Evolutionary conservation across 2,113 vertebrate species (phyloP).

Genomic region (Laticauda colubrina): DNA sequence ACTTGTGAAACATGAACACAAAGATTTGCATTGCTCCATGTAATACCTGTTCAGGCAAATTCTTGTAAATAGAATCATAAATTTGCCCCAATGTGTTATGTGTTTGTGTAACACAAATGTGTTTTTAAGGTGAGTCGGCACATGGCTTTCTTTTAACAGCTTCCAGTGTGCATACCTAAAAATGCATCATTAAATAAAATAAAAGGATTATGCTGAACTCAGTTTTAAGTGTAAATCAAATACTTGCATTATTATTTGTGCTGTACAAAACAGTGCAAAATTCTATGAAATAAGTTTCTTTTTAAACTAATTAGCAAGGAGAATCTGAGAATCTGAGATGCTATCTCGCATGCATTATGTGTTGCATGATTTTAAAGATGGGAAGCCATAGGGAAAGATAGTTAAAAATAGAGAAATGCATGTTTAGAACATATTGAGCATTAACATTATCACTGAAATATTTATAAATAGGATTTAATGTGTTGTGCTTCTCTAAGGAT

Average conservation of each 20-base stretch:
- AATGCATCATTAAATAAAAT: conserved; percentile 50
- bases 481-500: not conserved
- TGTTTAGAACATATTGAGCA: conserved; percentile 41
- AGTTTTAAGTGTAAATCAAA: conserved; percentile 55
- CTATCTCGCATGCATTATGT: not conserved
- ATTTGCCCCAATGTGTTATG: conserved; percentile 71
- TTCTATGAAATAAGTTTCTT: conserved; percentile 50
- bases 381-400: not conserved
- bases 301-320: conserved; percentile 36
- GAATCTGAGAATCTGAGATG: conserved; percentile 16
- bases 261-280: conserved; percentile 40
- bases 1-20: conserved; percentile 73
- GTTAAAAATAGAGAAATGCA: conserved; percentile 50
- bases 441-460: not conserved
- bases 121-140: conserved; percentile 55
- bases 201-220: conserved; percentile 72
- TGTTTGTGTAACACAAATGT: conserved; percentile 71
- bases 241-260: conserved; percentile 58
- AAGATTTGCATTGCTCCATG: conserved; percentile 63
- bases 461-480: not conserved
- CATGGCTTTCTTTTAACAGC: conserved; percentile 67
- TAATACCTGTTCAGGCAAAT: conserved; percentile 58
- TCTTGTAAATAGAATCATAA: conserved; percentile 61
- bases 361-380: conserved; percentile 15
- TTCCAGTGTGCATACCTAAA: conserved; percentile 1